phyloP scores from a whole-genome alignment of 2,797 vertebrate species.

The Sebastes dallii region DNA sequence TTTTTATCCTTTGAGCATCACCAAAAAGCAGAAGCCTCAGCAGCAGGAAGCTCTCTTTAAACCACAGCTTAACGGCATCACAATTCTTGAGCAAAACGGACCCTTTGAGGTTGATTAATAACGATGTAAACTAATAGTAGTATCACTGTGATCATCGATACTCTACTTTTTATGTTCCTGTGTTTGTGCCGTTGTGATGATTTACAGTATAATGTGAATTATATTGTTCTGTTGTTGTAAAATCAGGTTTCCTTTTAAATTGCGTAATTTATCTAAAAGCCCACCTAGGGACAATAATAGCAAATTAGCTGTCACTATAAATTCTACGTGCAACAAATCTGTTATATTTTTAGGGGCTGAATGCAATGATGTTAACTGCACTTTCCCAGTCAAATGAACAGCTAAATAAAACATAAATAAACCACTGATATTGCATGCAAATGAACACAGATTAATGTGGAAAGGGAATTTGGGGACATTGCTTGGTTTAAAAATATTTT shows the following conservation, averaged over 20 bases:
- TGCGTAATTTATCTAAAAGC: constrained; percentile 20
- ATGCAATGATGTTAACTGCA: constrained; percentile 45
- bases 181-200: neutral
- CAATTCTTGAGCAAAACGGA: neutral
- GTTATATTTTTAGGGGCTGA: constrained; percentile 37
- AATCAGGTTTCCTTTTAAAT: constrained; percentile 3
- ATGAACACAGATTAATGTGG: constrained; percentile 44
- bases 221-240: neutral
- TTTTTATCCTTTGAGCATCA: constrained; percentile 34
- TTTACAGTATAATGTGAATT: neutral
- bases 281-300: constrained; percentile 32
- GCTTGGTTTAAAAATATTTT: constrained; percentile 51
- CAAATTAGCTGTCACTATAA: constrained; percentile 48
- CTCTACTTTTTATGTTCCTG: neutral
- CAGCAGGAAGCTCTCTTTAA: constrained; percentile 19
- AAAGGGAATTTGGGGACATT: constrained; percentile 34
- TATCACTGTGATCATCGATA: neutral
- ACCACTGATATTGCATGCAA: constrained; percentile 37
- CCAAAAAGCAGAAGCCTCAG: constrained; percentile 11
- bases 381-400: constrained; percentile 43
- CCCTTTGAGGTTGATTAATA: neutral
- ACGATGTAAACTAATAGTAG: neutral
- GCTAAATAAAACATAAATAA: constrained; percentile 54
- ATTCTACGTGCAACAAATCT: constrained; percentile 27
- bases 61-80: neutral